Conservation (phyloP, 2,888 invertebrate genomes). For the Melanchra persicariae region DNA sequence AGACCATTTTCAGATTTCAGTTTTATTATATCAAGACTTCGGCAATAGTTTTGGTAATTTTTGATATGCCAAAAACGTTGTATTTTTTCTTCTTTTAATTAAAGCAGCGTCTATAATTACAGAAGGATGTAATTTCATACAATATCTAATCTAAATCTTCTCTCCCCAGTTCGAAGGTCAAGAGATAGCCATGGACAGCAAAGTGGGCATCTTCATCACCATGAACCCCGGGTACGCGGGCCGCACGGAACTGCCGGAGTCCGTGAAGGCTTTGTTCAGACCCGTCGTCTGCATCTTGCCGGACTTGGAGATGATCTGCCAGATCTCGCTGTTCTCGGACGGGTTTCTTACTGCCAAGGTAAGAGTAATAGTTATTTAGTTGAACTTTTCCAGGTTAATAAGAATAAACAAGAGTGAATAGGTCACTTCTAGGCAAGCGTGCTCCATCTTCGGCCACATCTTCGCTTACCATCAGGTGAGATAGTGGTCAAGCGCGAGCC, state of each 20-base stretch:
- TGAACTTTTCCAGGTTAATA: background rate
- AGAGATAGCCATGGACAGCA: slow-evolving; percentile 95
- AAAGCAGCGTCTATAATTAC: too few species aligned
- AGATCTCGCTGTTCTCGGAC: slow-evolving; percentile 97
- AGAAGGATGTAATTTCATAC: background rate
- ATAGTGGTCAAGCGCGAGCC: too few species aligned
- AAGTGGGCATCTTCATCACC: slow-evolving; percentile 98
- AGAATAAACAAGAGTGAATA: too few species aligned
- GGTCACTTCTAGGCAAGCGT: too few species aligned
- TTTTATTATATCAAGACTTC: too few species aligned
- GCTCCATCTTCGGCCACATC: too few species aligned
- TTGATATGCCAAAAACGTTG: too few species aligned
- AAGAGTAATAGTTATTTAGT: slow-evolving; percentile 8
- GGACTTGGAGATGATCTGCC: slow-evolving; percentile 97
- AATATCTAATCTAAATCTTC: background rate
- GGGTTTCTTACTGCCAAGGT: slow-evolving; percentile 97
- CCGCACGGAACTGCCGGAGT: slow-evolving; percentile 97
- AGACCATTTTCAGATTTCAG: too few species aligned
- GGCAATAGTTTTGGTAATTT: too few species aligned
- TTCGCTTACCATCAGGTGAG: too few species aligned
- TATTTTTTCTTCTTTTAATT: too few species aligned
- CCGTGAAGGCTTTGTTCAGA: slow-evolving; percentile 97
- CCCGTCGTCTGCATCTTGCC: slow-evolving; percentile 98
- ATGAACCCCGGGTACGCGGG: slow-evolving; percentile 99
- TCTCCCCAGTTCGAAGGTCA: slow-evolving; percentile 94